Conservation (phyloP, 2,113 vertebrate genomes). For the Datnioides undecimradiatus region DNA sequence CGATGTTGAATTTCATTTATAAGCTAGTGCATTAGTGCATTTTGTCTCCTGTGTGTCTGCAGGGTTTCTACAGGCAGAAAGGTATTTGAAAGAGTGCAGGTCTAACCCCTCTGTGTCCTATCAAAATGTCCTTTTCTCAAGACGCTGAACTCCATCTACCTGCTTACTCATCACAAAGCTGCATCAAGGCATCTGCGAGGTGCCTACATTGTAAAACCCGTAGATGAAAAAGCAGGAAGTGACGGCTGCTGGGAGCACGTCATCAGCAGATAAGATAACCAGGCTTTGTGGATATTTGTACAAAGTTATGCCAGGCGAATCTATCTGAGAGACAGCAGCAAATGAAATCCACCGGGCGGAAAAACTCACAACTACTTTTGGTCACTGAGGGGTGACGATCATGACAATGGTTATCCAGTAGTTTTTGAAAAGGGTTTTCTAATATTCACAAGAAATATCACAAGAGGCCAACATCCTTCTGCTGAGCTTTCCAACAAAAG, state of each 20-base stretch:
- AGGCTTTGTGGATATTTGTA: slow-evolving; percentile 52
- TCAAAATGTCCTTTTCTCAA: background rate
- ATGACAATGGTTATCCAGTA: slow-evolving; percentile 37
- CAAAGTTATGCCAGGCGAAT: slow-evolving; percentile 28
- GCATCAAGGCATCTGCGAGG: slow-evolving; percentile 18
- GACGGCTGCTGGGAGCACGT: slow-evolving; percentile 19
- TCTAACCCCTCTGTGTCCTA: background rate
- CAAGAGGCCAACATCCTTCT: background rate
- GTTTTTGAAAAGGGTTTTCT: slow-evolving; percentile 34
- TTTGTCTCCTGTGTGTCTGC: too few species aligned
- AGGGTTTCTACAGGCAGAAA: background rate
- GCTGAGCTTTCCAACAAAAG: background rate
- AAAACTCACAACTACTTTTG: slow-evolving; percentile 50
- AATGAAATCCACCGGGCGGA: slow-evolving; percentile 55
- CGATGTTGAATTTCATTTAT: too few species aligned
- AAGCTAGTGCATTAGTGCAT: too few species aligned
- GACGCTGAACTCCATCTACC: background rate
- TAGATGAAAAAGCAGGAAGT: slow-evolving; percentile 13
- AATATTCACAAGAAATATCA: slow-evolving; percentile 10
- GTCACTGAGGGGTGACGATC: slow-evolving; percentile 40
- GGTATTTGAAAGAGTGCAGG: slow-evolving; percentile 6
- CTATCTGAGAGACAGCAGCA: slow-evolving; percentile 44
- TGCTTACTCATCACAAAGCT: background rate
- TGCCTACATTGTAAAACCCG: slow-evolving; percentile 14
- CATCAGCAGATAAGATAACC: slow-evolving; percentile 59